These are phyloP conservation scores for Drosophila mimica DNA, from an alignment of 2,888 invertebrate species.

Conservation along the genomic window DNA sequence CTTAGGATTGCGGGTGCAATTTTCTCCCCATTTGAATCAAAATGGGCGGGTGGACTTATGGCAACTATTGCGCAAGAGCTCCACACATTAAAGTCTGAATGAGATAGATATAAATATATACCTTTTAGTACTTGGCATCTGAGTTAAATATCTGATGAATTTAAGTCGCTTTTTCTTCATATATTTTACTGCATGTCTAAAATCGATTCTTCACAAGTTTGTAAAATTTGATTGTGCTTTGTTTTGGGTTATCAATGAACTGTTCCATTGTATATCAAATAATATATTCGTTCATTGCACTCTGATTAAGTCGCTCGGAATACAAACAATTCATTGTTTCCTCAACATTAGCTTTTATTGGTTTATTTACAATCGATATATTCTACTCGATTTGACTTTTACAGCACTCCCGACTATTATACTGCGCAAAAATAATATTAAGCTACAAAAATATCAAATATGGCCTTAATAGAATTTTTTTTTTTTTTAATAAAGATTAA, in stretches of 20 bases:
- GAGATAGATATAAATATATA: not conserved
- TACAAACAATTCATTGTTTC: constrained; percentile 1
- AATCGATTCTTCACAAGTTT: not conserved
- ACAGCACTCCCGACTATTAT: not conserved
- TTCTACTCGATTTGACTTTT: not conserved
- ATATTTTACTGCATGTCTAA: not conserved
- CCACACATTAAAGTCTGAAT: not conserved
- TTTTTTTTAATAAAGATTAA: not conserved
- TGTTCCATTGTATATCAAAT: constrained; percentile 4
- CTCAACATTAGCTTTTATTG: not conserved
- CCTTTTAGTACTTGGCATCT: not conserved
- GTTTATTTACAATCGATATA: not conserved
- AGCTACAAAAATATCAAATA: not conserved
- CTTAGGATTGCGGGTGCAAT: constrained; percentile 59
- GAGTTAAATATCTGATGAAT: not conserved
- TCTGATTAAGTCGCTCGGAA: not conserved
- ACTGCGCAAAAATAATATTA: not conserved
- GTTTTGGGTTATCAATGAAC: not conserved
- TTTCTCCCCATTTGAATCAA: constrained; percentile 49
- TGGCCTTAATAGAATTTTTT: not conserved
- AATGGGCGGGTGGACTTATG: constrained; percentile 23
- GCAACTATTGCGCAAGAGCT: constrained; percentile 34
- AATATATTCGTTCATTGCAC: not conserved
- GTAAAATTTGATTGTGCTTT: not conserved
- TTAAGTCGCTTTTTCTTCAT: not conserved